Conservation (phyloP, 2,113 vertebrate genomes). For the Bostrychus sinensis region DNA sequence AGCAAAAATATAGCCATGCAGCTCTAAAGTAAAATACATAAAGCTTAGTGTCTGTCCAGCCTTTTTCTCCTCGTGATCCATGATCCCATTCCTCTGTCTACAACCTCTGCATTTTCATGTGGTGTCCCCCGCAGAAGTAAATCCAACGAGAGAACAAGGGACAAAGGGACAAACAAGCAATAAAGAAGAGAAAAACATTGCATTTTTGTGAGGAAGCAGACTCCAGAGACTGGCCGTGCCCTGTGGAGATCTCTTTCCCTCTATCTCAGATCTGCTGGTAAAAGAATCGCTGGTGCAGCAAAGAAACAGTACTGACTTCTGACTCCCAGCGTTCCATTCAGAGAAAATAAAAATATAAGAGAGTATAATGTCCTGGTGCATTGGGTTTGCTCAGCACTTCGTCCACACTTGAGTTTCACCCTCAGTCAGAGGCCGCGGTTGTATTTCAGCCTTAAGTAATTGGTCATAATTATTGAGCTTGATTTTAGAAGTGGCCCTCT, state of each 20-base stretch:
- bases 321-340: neutral
- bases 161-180: constrained; percentile 1
- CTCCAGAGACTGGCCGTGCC: constrained; percentile 32
- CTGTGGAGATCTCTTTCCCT: constrained; percentile 19
- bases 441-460: constrained; percentile 2
- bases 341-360: constrained; percentile 25
- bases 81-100: too few species aligned
- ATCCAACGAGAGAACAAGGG: constrained; percentile 10
- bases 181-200: constrained; percentile 4
- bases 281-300: constrained; percentile 32
- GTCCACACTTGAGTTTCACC: neutral
- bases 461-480: neutral
- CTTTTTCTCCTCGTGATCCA: too few species aligned
- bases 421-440: neutral
- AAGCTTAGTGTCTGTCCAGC: too few species aligned
- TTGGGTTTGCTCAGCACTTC: too few species aligned
- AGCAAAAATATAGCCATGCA: too few species aligned
- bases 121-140: constrained; percentile 35
- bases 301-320: constrained; percentile 27
- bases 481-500: neutral
- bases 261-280: constrained; percentile 39
- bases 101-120: constrained; percentile 34
- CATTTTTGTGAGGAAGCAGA: constrained; percentile 9
- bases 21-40: too few species aligned
- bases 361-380: too few species aligned